Base-by-base conservation (phyloP, 2,113 vertebrate genomes). In the Bos indicus region DNA sequence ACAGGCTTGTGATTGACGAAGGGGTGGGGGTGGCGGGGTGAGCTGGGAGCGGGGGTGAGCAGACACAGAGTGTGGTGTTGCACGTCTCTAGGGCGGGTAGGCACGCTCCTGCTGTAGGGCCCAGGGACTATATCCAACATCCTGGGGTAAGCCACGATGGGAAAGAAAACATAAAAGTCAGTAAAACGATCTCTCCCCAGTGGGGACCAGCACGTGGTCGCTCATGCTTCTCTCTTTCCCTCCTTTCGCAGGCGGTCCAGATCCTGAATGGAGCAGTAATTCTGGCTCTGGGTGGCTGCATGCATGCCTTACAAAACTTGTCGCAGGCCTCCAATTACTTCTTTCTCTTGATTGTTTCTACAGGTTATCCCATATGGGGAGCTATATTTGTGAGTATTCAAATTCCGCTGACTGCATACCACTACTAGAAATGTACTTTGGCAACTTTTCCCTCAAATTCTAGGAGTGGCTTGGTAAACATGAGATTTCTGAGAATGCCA, bases 31-130 rank as follows among this genome's bases (percentile, higher is more conserved):
- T 4, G 25, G 43, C 43, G 13, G 2, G 43, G 26, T 48, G 74
- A 1, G 2, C 2, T 46, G 74, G 25, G 74, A 46, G 43, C 4
- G 2, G 43, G 43, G 43, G 8, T 15, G 7, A 48, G 43, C 77
- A 17, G 26, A 17, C 15, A 1, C 26, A 30, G 10, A 10, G 43
- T 5, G 0, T 5, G 7, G 2, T 0, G 30, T 8, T n/a, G 1
- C 2, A 2, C 2, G n/a, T 5, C 0, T 3, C 21, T 3, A 13
- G 67, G n/a, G 43, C 1, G 25, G 74, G 4, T 9, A 7, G 0
- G 4, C 77, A 2, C 0, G 43, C 46, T 6, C 26, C 77, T 9
- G 0, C 46, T 6, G 46, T 1, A 3, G 16, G 6, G 46, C 46
- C 11, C 16, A 6, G 9, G 46, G 28, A 3, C 28, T 6, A 1